Percentiles rank a stretch among this genome's conserved stretches.
These are phyloP conservation scores for Lamellibrachia luymesi DNA, from an alignment of 1,140 invertebrate genomes.

Conservation along the genomic window DNA sequence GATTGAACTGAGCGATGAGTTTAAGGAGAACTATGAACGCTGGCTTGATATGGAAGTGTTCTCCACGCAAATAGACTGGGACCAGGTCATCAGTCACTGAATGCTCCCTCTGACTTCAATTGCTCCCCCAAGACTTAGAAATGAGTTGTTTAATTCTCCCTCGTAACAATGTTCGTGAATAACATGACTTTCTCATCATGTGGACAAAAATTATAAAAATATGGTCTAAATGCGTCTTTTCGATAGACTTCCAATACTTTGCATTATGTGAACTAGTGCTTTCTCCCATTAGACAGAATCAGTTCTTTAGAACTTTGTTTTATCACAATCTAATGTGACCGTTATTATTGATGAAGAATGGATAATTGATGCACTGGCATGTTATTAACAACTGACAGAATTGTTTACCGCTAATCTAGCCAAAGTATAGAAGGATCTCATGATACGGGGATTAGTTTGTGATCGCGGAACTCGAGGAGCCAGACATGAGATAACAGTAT, in stretches of 20 bases:
- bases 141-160: background rate
- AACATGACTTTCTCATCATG: background rate
- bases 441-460: background rate
- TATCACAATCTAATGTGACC: background rate
- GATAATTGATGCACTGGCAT: background rate
- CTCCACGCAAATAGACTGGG: constrained; percentile 71
- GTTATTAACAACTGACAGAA: background rate
- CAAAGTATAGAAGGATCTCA: background rate
- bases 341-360: background rate
- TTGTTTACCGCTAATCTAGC: background rate
- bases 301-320: background rate
- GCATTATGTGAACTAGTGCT: background rate
- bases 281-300: background rate
- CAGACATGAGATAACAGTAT: background rate
- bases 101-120: background rate
- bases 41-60: constrained; percentile 98
- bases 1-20: constrained; percentile 85
- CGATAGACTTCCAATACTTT: background rate
- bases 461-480: background rate
- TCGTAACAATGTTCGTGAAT: background rate
- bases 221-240: background rate
- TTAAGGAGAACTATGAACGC: constrained; percentile 92
- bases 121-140: background rate
- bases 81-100: constrained; percentile 57
- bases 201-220: background rate